Evolutionary conservation across 2,113 vertebrate species (phyloP).

Genomic region (Perca schrenkii): DNA sequence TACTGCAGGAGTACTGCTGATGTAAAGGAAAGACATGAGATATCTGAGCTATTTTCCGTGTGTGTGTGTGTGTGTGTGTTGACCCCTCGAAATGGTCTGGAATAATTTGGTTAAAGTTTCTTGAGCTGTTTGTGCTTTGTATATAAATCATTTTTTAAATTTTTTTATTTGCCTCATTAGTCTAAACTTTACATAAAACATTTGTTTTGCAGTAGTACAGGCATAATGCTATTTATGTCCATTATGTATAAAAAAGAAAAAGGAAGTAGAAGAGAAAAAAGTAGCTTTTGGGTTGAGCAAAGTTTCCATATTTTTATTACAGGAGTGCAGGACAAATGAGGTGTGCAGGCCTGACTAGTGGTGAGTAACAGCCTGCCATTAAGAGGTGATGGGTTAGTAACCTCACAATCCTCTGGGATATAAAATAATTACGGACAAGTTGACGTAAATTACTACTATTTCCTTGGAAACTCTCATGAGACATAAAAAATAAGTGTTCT

Average conservation of each 20-base stretch:
- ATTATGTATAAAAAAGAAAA: slow-evolving; percentile 24
- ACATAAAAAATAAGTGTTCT: slow-evolving; percentile 20
- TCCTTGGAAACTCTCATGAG: slow-evolving; percentile 39
- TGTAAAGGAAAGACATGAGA: slow-evolving; percentile 58
- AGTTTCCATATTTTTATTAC: slow-evolving; percentile 56
- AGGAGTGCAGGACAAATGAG: slow-evolving; percentile 36
- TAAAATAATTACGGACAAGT: slow-evolving; percentile 47
- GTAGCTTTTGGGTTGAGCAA: slow-evolving; percentile 2
- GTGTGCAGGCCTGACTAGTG: slow-evolving; percentile 27
- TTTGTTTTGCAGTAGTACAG: neutral
- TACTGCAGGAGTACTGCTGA: slow-evolving; percentile 18
- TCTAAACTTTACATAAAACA: slow-evolving; percentile 32
- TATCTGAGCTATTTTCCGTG: slow-evolving; percentile 33
- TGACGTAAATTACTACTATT: slow-evolving; percentile 36
- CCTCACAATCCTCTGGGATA: slow-evolving; percentile 37
- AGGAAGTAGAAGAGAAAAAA: neutral
- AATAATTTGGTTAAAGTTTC: slow-evolving; percentile 23
- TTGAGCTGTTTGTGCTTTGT: slow-evolving; percentile 3
- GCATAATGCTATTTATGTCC: slow-evolving; percentile 11
- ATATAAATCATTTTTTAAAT: slow-evolving; percentile 10
- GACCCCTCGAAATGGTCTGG: neutral
- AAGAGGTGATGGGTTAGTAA: slow-evolving; percentile 42
- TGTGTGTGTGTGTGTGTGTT: slow-evolving; percentile 24
- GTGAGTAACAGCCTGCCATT: slow-evolving; percentile 47
- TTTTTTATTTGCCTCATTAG: neutral